A percentile compares a stretch with the other conserved stretches of the same genome.
Evolutionary conservation across 1,140 invertebrate species (phyloP).

Genomic region (Musca vetustissima): DNA sequence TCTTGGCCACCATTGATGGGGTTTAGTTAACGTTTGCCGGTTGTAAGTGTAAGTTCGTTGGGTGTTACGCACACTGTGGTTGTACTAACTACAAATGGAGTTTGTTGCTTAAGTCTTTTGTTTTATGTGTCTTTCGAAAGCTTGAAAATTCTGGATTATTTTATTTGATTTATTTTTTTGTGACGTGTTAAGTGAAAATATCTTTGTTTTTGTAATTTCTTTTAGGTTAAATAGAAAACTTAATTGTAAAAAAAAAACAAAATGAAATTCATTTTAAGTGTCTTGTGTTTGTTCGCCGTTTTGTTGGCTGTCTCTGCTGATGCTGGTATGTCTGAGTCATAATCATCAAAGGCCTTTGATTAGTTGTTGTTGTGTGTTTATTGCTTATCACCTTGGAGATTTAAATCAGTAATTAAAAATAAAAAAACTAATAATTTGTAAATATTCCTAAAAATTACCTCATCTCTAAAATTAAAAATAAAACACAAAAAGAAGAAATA

Average conservation of each 20-base stretch:
- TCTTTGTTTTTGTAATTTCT: not conserved
- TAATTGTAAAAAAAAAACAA: slow-evolving; percentile 18
- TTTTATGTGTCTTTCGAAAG: not conserved
- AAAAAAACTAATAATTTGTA: too few species aligned
- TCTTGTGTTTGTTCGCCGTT: slow-evolving; percentile 20
- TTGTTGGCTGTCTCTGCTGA: slow-evolving; percentile 23
- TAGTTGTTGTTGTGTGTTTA: slow-evolving; percentile 6
- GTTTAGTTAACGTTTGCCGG: slow-evolving; percentile 8
- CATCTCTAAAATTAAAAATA: not conserved
- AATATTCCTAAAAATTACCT: slow-evolving; percentile 18
- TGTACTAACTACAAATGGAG: not conserved
- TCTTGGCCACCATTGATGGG: slow-evolving; percentile 11
- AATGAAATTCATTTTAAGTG: slow-evolving; percentile 27
- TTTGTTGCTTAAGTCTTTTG: slow-evolving; percentile 27
- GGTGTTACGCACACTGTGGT: not conserved
- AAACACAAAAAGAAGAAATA: slow-evolving; percentile 2
- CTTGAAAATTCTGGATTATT: slow-evolving; percentile 6
- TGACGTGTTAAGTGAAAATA: too few species aligned
- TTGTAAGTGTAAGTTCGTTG: slow-evolving; percentile 5
- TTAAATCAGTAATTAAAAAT: not conserved
- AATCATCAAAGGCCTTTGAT: not conserved
- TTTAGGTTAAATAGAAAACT: slow-evolving; percentile 14
- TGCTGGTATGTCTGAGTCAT: slow-evolving; percentile 23
- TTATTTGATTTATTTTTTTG: not conserved
- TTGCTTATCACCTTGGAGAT: slow-evolving; percentile 2